Evolutionary conservation across 2,797 vertebrate species (phyloP), one percentile per base, ranked within the genome.

Genomic region (Botia kubotai): DNA sequence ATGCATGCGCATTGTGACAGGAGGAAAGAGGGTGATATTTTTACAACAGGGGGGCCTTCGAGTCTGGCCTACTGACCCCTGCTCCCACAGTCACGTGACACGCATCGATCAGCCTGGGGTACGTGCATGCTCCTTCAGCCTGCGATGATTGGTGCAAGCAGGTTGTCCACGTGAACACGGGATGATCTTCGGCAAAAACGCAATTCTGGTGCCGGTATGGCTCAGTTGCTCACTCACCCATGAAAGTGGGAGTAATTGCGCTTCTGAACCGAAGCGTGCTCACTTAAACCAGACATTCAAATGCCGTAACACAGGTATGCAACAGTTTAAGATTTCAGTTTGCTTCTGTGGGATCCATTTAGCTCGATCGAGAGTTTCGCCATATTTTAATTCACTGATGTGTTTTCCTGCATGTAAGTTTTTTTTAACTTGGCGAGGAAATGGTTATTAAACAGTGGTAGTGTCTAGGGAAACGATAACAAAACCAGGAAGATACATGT

Each of bases 131-230:
- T 26, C 36, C 29, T 36, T 0, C 17, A 43, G 43, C 46, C 46
- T 19, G 73, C 60, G 0, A 39, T 80, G 86, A 87, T 87, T 87
- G 84, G 86, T 55, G 8, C 7, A 78, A 60, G 58, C 10, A 7
- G 62, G 52, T 1, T 36, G 84, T 86, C n/a, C 84, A 87, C 85
- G 86, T 86, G 86, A 78, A 83, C 86, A 36, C 26, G 8, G 73
- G 7, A 79, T 87, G 86, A 79, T 82, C 39, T 6, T 23, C 43
- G 12, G 50, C 50, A 58, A 67, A 80, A 80, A 29, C 48, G 62
- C 52, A 48, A 12, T 58, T 73, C 21, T 48, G 62, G 62, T 48
- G 52, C 62, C 12, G 50, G 71, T 46, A 3, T 3, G 16, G 11
- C 10, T 65, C 19, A 66, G 50, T 4, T 4, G 11, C 33, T 58